These are phyloP conservation scores for Sturnira hondurensis DNA, from an alignment of 2,113 vertebrate species.

Conservation along the genomic window DNA sequence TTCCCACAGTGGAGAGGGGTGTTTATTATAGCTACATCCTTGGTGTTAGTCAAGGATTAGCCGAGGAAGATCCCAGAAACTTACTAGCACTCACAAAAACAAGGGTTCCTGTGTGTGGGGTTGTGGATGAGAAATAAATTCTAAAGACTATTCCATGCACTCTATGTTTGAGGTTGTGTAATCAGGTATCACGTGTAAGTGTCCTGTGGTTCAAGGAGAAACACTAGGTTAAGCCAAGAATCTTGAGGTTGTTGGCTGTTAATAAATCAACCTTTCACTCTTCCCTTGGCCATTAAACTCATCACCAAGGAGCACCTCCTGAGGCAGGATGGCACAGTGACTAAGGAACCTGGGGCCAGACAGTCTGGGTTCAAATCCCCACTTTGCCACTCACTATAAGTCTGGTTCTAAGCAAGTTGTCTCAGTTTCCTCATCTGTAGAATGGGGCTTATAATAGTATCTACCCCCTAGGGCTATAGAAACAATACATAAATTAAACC, in stretches of 20 bases:
- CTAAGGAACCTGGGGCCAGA: background rate
- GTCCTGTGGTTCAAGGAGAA: background rate
- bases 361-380: no score
- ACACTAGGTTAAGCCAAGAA: background rate
- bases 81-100: background rate
- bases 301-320: background rate
- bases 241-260: background rate
- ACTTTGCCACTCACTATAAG: background rate
- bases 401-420: background rate
- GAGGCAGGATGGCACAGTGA: background rate
- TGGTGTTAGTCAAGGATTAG: background rate
- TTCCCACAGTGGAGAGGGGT: background rate
- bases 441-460: background rate
- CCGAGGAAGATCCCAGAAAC: background rate
- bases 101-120: background rate
- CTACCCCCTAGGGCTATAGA: background rate
- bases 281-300: background rate
- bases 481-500: background rate
- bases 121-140: background rate
- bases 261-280: background rate
- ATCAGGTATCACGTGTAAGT: background rate
- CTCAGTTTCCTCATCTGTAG: background rate
- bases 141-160: background rate
- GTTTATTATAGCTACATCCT: background rate
- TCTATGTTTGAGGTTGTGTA: background rate